Evolutionary conservation across 2,797 vertebrate genomes (phyloP), one percentile per base, ranked within the genome.

Genomic region (Neosalanx taihuensis): DNA sequence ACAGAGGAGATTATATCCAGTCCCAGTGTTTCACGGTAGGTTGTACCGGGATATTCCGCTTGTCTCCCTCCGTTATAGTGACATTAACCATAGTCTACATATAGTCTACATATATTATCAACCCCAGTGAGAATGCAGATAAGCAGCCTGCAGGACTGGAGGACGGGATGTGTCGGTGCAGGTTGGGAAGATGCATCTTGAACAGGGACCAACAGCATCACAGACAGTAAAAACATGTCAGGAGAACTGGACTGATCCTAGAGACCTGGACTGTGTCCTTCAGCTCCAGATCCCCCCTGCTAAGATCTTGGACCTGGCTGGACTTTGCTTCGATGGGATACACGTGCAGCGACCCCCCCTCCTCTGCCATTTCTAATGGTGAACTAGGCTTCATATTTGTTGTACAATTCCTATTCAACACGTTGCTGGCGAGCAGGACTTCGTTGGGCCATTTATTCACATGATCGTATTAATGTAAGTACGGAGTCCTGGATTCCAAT

Each of bases 401-500:
- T 62, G 76, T 13, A 67, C 76, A 56, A 56, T 5, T 69, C 76
- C 76, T 76, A 87, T 84, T 91, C 92, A 92, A 92, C 92, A 92
- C 87, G 91, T 93, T 91, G 89, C 78, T 81, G 69, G 73, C 78
- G 72, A 71, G 72, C 80, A 66, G 84, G 72, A 77, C 78, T 79
- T 79, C 82, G 86, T 13, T 78, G 70, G 84, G 86, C 85, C 87
- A 85, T 84, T 73, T 77, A 85, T 81, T 83, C 83, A 85, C 77
- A 66, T n/a, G 71, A 37, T 72, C 59, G 56, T 58, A 69, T 80
- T 83, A 82, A 88, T 90, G 92, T 93, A 84, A 91, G 91, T 82
- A 71, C 53, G 64, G 17, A 26, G 46, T 13, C 12, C 6, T 49
- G 23, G 23, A 66, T 60, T 26, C 58, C 51, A 56, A 4, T 56